phyloP scores from a whole-genome alignment of 2,113 vertebrate genomes.

The Muntiacus muntjak region DNA sequence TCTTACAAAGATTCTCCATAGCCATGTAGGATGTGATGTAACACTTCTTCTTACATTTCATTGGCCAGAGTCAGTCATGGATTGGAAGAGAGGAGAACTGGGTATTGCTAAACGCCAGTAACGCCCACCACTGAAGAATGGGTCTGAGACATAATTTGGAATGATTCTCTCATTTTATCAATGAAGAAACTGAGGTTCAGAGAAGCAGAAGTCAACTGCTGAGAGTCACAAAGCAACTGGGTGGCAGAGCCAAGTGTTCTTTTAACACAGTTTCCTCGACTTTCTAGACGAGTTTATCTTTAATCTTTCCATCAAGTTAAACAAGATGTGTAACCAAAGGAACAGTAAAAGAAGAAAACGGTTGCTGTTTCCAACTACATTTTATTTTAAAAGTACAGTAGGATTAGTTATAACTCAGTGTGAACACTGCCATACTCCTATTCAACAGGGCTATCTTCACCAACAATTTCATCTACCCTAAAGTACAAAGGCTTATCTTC shows the following conservation, averaged over 20 bases:
- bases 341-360: not conserved
- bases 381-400: slow-evolving; percentile 5
- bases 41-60: not conserved
- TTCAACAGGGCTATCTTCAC: slow-evolving; percentile 57
- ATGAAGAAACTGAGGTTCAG: not conserved
- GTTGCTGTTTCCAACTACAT: not conserved
- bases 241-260: not conserved
- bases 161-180: not conserved
- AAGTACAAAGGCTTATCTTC: slow-evolving; percentile 74
- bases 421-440: slow-evolving; percentile 48
- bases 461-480: slow-evolving; percentile 72
- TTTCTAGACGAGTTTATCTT: not conserved
- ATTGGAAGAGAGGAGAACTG: not conserved
- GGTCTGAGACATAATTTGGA: not conserved
- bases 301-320: not conserved
- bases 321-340: not conserved
- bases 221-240: not conserved
- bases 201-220: not conserved
- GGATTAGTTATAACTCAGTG: not conserved
- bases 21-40: not conserved
- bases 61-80: not conserved
- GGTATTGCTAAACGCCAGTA: not conserved
- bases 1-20: not conserved
- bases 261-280: not conserved
- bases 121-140: not conserved